Percentiles rank a stretch among this genome's conserved stretches.
Evolutionary conservation across 2,888 invertebrate genomes (phyloP).

Genomic region (Unio delphinus): DNA sequence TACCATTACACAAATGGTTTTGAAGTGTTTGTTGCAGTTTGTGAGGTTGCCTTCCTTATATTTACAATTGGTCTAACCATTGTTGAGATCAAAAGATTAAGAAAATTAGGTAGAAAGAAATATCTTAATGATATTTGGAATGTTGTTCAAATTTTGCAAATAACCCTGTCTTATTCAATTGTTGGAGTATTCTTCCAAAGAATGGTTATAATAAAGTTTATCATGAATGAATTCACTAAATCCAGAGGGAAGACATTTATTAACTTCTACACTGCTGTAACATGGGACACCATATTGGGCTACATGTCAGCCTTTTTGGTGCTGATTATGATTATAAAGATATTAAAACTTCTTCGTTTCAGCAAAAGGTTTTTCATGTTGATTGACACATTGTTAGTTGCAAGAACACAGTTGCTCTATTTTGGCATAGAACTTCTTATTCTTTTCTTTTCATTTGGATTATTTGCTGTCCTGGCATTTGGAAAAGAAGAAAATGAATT

Average conservation of each 20-base stretch:
- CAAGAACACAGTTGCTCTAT: constrained; percentile 12
- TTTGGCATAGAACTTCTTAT: constrained; percentile 21
- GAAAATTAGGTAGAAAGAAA: constrained; percentile 9
- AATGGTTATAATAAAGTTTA: constrained; percentile 17
- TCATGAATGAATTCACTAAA: constrained; percentile 19
- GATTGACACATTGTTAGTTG: constrained; percentile 20
- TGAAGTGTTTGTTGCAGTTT: constrained; percentile 22
- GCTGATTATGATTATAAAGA: constrained; percentile 35
- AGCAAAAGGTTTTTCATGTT: constrained; percentile 33
- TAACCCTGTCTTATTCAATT: constrained; percentile 24
- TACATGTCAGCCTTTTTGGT: constrained; percentile 33
- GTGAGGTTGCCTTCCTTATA: constrained; percentile 32
- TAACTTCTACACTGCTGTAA: constrained; percentile 39
- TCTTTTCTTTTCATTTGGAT: constrained; percentile 26
- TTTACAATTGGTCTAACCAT: constrained; percentile 29
- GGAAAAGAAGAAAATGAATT: constrained; percentile 24
- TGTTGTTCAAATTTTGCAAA: constrained; percentile 29
- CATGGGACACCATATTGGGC: constrained; percentile 28
- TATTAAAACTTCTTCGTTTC: constrained; percentile 39
- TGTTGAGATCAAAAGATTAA: constrained; percentile 30
- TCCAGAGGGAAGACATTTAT: constrained; percentile 19
- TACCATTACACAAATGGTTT: constrained; percentile 27
- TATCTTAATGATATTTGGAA: constrained; percentile 41
- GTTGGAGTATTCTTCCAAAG: constrained; percentile 38
- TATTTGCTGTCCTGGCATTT: constrained; percentile 27